These are phyloP conservation scores for Hippopotamyrus pictus DNA, from an alignment of 2,797 vertebrate species.

Conservation along the genomic window DNA sequence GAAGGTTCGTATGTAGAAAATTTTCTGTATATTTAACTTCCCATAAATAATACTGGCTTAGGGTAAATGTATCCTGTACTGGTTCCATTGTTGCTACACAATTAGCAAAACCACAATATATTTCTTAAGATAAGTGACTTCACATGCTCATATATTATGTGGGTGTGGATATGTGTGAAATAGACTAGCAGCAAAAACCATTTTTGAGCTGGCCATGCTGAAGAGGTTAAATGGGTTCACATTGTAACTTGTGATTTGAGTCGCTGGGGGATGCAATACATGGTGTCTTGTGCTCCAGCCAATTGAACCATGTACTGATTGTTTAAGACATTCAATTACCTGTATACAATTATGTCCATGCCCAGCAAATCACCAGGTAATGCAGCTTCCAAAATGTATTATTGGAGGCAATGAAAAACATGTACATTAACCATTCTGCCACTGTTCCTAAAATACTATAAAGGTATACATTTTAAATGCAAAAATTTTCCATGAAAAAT, in stretches of 20 bases:
- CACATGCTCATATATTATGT: background rate
- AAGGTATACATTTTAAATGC: background rate
- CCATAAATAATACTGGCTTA: background rate
- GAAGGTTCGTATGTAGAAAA: background rate
- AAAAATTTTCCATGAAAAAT: background rate
- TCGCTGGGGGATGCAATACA: background rate
- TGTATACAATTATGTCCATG: background rate
- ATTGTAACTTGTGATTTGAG: background rate
- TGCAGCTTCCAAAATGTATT: background rate
- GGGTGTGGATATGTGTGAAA: background rate
- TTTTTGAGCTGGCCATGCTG: background rate
- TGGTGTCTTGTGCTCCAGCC: slow-evolving; percentile 12
- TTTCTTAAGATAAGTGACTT: background rate
- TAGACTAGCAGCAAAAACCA: background rate
- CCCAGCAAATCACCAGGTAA: background rate
- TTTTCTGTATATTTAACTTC: background rate
- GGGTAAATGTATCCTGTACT: background rate
- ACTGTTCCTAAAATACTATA: slow-evolving; percentile 5
- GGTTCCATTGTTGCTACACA: background rate
- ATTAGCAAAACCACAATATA: background rate
- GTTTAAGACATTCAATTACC: background rate
- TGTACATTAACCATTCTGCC: background rate
- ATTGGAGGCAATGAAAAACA: background rate
- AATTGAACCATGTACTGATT: slow-evolving; percentile 12
- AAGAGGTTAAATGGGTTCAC: slow-evolving; percentile 15